Conservation (phyloP, 2,797 vertebrate genomes). For the Poecilia gillii region DNA sequence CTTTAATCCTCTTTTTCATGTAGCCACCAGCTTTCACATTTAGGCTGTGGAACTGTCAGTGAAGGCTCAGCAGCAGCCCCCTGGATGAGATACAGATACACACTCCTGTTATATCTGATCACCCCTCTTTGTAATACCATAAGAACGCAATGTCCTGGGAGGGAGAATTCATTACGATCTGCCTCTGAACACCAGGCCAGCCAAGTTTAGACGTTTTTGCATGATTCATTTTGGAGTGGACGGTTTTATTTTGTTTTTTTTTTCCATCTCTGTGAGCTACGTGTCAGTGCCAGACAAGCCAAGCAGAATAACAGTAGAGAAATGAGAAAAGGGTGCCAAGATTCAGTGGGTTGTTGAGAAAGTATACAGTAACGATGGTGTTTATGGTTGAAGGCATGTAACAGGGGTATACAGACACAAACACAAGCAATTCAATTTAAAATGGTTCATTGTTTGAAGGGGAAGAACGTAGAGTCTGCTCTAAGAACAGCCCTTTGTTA, state of each 20-base stretch:
- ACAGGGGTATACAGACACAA: constrained; percentile 12
- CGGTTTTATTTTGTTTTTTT: constrained; percentile 25
- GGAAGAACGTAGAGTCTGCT: constrained; percentile 39
- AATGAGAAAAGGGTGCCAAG: constrained; percentile 48
- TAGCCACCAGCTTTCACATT: constrained; percentile 19
- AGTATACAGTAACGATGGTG: constrained; percentile 15
- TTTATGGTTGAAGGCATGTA: constrained; percentile 28
- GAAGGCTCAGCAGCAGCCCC: constrained; percentile 26
- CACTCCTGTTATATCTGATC: constrained; percentile 59
- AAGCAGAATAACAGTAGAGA: constrained; percentile 48
- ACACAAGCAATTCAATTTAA: constrained; percentile 33
- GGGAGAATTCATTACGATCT: constrained; percentile 61
- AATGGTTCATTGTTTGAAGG: constrained; percentile 53
- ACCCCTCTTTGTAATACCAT: constrained; percentile 55
- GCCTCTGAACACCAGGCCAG: constrained; percentile 56
- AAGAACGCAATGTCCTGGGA: constrained; percentile 59
- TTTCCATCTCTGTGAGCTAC: constrained; percentile 39
- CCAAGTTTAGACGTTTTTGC: constrained; percentile 65
- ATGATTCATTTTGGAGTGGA: constrained; percentile 60
- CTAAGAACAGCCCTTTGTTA: constrained; percentile 46
- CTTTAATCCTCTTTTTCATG: constrained; percentile 2
- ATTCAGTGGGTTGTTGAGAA: constrained; percentile 46
- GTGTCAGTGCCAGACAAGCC: constrained; percentile 57
- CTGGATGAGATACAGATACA: constrained; percentile 48
- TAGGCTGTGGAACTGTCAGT: constrained; percentile 19